Conservation (phyloP, 2,888 invertebrate species). For the Drosophila barbarae region DNA sequence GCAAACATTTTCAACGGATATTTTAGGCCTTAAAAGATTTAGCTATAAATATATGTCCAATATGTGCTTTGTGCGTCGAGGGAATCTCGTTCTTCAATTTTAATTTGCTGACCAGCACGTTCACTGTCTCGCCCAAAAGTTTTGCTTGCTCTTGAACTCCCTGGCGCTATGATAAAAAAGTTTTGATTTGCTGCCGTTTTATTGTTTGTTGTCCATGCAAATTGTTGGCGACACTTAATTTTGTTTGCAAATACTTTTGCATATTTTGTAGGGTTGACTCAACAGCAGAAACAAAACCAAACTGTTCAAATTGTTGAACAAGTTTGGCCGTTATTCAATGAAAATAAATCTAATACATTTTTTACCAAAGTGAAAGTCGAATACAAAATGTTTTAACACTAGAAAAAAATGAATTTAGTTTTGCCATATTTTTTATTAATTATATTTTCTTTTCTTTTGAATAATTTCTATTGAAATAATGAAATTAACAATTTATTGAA, state of each 20-base stretch:
- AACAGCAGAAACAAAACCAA: slow-evolving; percentile 33
- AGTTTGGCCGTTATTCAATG: slow-evolving; percentile 20
- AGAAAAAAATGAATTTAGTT: not conserved
- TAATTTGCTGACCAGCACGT: slow-evolving; percentile 19
- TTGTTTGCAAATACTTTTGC: slow-evolving; percentile 63
- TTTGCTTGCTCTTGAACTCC: slow-evolving; percentile 23
- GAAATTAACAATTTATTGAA: no score
- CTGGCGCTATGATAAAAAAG: slow-evolving; percentile 7
- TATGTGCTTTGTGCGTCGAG: not conserved
- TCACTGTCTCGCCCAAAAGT: slow-evolving; percentile 16
- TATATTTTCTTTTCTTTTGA: not conserved
- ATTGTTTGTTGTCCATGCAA: slow-evolving; percentile 49
- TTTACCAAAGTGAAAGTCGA: not conserved
- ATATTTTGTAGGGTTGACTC: slow-evolving; percentile 54
- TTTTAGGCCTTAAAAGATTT: not conserved
- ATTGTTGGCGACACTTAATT: slow-evolving; percentile 66
- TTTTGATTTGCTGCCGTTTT: slow-evolving; percentile 38
- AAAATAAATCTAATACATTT: slow-evolving; percentile 7
- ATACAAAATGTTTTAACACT: slow-evolving; percentile 4
- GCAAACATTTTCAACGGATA: not conserved
- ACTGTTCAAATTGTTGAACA: slow-evolving; percentile 30
- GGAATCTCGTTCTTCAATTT: slow-evolving; percentile 10
- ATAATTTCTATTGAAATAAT: no score
- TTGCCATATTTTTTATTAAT: not conserved
- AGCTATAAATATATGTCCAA: not conserved